These are phyloP conservation scores for Cephus nigrinus DNA, from an alignment of 2,888 invertebrate genomes.

Conservation along the genomic window DNA sequence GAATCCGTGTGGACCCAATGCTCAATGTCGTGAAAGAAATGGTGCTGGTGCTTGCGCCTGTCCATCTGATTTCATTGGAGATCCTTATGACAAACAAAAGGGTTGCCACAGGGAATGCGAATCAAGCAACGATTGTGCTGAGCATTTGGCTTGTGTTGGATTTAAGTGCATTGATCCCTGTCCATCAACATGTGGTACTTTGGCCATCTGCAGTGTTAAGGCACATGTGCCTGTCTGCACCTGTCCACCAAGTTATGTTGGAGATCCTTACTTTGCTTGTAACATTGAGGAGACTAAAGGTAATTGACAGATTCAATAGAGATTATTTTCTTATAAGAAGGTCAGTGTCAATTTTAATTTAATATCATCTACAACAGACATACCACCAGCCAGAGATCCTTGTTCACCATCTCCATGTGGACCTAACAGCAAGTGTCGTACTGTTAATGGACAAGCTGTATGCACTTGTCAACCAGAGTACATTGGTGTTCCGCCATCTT, in stretches of 20 bases:
- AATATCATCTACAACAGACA: conserved; percentile 5
- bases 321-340: background rate
- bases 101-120: conserved; percentile 85
- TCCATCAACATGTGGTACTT: conserved; percentile 83
- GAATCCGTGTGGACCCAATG: conserved; percentile 87
- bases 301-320: conserved; percentile 17
- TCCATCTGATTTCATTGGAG: conserved; percentile 81
- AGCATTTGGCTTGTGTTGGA: conserved; percentile 79
- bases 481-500: conserved; percentile 82
- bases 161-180: conserved; percentile 89
- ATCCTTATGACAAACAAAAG: conserved; percentile 78
- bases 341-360: background rate
- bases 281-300: conserved; percentile 40
- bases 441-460: conserved; percentile 81
- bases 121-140: conserved; percentile 79
- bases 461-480: conserved; percentile 86
- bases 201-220: conserved; percentile 82
- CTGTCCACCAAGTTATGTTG: conserved; percentile 80
- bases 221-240: conserved; percentile 83
- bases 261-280: conserved; percentile 81
- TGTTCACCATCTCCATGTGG: conserved; percentile 90
- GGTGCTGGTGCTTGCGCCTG: conserved; percentile 89
- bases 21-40: conserved; percentile 84
- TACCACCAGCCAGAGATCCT: conserved; percentile 71
- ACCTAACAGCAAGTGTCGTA: conserved; percentile 86